Evolutionary conservation across 37 sponge, comb jelly and placozoan genomes (phyloP), one percentile per base, ranked within the genome.

Genomic region (Amphimedon queenslandica): DNA sequence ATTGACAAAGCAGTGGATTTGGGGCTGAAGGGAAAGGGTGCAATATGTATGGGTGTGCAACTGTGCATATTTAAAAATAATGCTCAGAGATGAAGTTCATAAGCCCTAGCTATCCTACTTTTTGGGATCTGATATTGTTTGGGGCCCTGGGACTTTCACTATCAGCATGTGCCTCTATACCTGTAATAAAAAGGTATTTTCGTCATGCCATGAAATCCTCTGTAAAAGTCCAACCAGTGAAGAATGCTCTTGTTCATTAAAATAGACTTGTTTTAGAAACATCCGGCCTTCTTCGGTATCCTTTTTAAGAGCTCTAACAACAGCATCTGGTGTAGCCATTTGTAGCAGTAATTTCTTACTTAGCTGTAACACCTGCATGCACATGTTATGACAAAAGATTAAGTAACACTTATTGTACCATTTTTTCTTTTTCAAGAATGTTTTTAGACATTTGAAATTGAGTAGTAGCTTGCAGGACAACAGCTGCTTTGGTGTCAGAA

Each of bases 401-500:
- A 47, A 8, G 13, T 18, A 8, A 47, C 13, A 47, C 53, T 13
- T 8, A 47, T 47, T 47, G 8, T 13, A 47, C 13, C 13, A 18
- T 47, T 18, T 47, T 13, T 47, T 47, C 53, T 18, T 47, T 13
- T 18, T 47, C 53, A 47, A 47, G 13, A 47, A 13, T 47, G 53
- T 13, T 13, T 47, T 47, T 13, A 18, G 13, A 13, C 53, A 18
- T 47, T 13, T 47, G 53, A 18, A 47, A 8, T 18, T 47, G 13
- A 18, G 53, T 18, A 47, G 78, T 74, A 18, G 83, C 92, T 58
- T 86, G 92, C 35, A 91, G 82, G n/a, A 91, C 83, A 38, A 91
- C 88, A 37, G 92, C 73, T 28, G 92, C 92, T 69, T 83, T 61
- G 16, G 87, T 80, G 63, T 91, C 92, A 24, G 77, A 70, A 35